Percentiles rank a stretch among this genome's conserved stretches.
These are phyloP conservation scores for Malacosoma neustria DNA, from an alignment of 2,888 invertebrate species.

Conservation along the genomic window DNA sequence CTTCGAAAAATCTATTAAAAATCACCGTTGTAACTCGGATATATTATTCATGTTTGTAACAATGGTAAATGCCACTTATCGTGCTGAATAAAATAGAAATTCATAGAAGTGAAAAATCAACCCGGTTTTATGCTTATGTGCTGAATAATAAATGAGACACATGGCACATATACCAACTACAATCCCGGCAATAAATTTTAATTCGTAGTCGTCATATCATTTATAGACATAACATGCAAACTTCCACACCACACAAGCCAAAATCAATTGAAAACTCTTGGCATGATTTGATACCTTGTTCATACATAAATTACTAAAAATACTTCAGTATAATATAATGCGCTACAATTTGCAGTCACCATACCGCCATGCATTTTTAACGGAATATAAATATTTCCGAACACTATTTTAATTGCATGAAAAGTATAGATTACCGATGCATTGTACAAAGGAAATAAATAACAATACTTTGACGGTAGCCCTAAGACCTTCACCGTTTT, in stretches of 20 bases:
- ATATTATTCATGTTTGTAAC: no score
- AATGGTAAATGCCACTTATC: background rate
- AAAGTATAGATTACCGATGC: no score
- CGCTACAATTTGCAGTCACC: no score
- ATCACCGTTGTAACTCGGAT: no score
- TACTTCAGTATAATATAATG: no score
- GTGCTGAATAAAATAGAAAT: background rate
- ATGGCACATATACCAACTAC: background rate
- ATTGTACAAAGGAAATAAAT: no score
- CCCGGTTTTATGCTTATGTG: background rate
- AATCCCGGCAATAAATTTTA: background rate
- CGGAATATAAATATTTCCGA: no score
- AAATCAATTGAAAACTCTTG: background rate
- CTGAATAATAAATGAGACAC: background rate
- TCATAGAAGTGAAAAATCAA: background rate
- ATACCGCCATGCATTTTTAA: no score
- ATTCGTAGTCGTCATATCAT: conserved; percentile 4
- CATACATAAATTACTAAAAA: no score
- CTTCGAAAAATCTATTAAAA: no score
- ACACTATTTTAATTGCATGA: no score
- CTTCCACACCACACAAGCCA: background rate
- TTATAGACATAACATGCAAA: conserved; percentile 5
- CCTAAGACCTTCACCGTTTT: conserved; percentile 20
- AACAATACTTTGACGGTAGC: background rate
- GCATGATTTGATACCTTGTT: no score